phyloP scores from a whole-genome alignment of 2,113 vertebrate genomes.

The Trochalopteron elliotii region DNA sequence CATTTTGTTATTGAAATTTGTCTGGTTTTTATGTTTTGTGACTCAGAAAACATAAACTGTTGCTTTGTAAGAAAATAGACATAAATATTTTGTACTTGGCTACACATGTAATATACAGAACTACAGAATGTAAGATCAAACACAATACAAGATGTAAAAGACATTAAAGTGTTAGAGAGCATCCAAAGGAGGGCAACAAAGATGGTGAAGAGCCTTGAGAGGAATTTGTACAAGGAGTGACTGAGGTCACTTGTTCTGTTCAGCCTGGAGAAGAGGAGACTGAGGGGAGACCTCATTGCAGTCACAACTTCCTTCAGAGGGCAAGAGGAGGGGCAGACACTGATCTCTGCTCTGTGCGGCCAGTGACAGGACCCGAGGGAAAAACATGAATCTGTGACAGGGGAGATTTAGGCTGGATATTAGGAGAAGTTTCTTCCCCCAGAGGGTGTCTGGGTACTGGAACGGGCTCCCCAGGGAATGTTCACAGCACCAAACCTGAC shows the following conservation, averaged over 20 bases:
- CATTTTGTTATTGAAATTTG: not conserved
- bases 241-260: not conserved
- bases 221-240: rapidly evolving
- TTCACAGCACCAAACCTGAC: not conserved
- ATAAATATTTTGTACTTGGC: not conserved
- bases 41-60: not conserved
- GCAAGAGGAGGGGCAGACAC: not conserved
- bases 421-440: rapidly evolving
- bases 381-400: rapidly evolving
- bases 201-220: not conserved
- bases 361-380: rapidly evolving
- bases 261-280: not conserved
- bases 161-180: not conserved
- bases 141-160: not conserved
- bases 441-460: rapidly evolving
- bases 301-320: rapidly evolving
- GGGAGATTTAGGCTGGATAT: rapidly evolving
- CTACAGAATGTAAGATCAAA: not conserved
- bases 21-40: not conserved
- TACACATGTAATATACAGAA: not conserved
- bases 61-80: not conserved
- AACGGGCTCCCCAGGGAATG: rapidly evolving
- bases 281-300: not conserved
- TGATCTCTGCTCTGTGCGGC: not conserved
- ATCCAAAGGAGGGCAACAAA: not conserved